Percentiles rank a stretch among this genome's conserved stretches.
These are phyloP conservation scores for Pogonophryne albipinna DNA, from an alignment of 2,797 vertebrate genomes.

Conservation along the genomic window DNA sequence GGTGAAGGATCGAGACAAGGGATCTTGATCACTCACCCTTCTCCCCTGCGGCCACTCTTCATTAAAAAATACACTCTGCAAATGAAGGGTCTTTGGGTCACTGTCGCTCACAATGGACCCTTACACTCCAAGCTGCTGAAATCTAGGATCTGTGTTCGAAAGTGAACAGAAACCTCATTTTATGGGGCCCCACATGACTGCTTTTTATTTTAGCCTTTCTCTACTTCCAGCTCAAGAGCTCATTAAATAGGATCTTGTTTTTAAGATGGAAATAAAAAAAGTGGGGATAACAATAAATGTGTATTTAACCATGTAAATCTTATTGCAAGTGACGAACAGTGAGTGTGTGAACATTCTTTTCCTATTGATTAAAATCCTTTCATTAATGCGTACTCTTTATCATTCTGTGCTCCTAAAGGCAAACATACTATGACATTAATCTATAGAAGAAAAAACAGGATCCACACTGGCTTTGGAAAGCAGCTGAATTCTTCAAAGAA, in stretches of 20 bases:
- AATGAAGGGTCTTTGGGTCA: conserved; percentile 17
- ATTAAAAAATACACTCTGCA: conserved; percentile 46
- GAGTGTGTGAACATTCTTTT: no score
- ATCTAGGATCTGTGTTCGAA: conserved; percentile 25
- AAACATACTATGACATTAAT: conserved; percentile 13
- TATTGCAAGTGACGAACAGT: not conserved
- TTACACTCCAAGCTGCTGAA: conserved; percentile 42
- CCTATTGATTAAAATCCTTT: conserved; percentile 21
- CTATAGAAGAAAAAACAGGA: conserved; percentile 16
- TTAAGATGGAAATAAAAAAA: conserved; percentile 59
- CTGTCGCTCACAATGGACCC: not conserved
- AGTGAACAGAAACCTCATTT: conserved; percentile 23
- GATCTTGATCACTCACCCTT: conserved; percentile 31
- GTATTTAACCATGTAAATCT: conserved; percentile 60
- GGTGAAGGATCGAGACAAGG: no score
- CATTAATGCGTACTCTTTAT: conserved; percentile 1
- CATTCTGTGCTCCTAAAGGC: conserved; percentile 14
- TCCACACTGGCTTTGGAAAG: conserved; percentile 8
- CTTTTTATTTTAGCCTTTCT: conserved; percentile 62
- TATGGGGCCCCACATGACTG: conserved; percentile 15
- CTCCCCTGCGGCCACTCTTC: conserved; percentile 29
- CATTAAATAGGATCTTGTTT: conserved; percentile 70
- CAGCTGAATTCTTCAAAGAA: conserved; percentile 35
- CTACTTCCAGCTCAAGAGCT: conserved; percentile 74
- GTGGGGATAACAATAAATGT: conserved; percentile 46